Conservation (phyloP, 2,888 invertebrate genomes). For the Sialis fuliginosa region DNA sequence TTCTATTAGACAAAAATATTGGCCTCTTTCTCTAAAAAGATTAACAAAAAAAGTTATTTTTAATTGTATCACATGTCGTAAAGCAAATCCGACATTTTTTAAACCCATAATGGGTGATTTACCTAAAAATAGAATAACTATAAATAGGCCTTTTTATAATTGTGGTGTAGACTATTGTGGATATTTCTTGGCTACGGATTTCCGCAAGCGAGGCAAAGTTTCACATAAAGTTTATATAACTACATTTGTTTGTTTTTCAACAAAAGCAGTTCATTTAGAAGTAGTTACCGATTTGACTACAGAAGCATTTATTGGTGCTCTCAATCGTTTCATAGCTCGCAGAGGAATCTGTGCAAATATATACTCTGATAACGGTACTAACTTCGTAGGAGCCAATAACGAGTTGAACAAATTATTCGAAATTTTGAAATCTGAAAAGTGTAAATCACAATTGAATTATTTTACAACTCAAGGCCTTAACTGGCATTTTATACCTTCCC, state of each 20-base stretch:
- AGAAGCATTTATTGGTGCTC: conserved; percentile 8
- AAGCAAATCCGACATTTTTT: conserved; percentile 7
- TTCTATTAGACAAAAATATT: too few relatives aligned
- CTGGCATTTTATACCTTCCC: background rate
- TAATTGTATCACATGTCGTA: conserved; percentile 9
- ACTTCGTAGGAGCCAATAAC: conserved; percentile 8
- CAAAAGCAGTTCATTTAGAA: conserved; percentile 11
- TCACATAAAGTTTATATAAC: conserved; percentile 11
- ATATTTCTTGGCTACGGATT: conserved; percentile 10
- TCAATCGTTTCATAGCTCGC: conserved; percentile 8
- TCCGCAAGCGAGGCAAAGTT: too few relatives aligned
- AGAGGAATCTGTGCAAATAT: conserved; percentile 5
- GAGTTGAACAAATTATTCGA: too few relatives aligned
- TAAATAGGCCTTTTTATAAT: conserved; percentile 8
- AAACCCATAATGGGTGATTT: conserved; percentile 14
- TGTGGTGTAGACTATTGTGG: conserved; percentile 12
- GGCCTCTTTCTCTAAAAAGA: conserved; percentile 7
- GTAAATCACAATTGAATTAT: too few relatives aligned
- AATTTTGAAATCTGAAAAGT: too few relatives aligned
- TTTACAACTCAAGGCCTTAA: background rate
- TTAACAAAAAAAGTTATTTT: conserved; percentile 3
- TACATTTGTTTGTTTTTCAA: conserved; percentile 11
- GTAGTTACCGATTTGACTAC: conserved; percentile 8
- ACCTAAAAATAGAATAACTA: conserved; percentile 9
- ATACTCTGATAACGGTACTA: conserved; percentile 8